Evolutionary conservation across 37 sponge, comb jelly and placozoan species (phyloP), one percentile per base, ranked within the genome.

Genomic region (Ianthella basta): DNA sequence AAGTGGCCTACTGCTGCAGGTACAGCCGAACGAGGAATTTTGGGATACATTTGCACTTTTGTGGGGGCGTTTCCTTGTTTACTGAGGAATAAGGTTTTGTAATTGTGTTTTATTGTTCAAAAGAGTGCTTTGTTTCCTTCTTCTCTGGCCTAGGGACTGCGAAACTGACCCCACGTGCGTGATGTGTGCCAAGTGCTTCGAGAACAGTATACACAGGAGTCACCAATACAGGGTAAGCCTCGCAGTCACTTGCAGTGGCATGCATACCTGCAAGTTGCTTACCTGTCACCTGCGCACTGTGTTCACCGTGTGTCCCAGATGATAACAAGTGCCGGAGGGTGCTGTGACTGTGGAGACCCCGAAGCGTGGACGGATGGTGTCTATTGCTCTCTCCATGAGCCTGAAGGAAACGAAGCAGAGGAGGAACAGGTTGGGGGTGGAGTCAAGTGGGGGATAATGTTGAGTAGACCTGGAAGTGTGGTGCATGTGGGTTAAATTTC

Each of bases 321-420:
- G 78, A 75, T 75, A 13, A 75, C 78, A 4, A 91, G 92, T 56
- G 97, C 92, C 27, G 92, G 90, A 24, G 97, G 97, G 0, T 93
- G 97, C 77, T 96, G 97, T 87, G 97, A 96, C 88, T 96, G 97
- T 84, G 97, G 97, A 55, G 97, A 96, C 72, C 84, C 89, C 0
- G 97, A 96, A 53, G 97, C 97, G 1, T 96, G 97, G 97, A 89
- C 84, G 19, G 79, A 81, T 0, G 82, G 69, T 36, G 91, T 90
- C 0, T 78, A 91, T 80, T 96, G 97, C 77, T 56, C 88, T 4
- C 36, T 83, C 4, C 97, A 96, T 70, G 25, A 88, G 33, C 94
- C 94, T 1, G 24, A 53, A 70, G 72, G 41, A 55, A 56, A 32
- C 34, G 55, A 19, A 20, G 3, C 55, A 12, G 27, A 39, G 44